Percentiles rank a stretch among this genome's conserved stretches.
Evolutionary conservation across 2,797 vertebrate species (phyloP).

Genomic region (Micromesistius poutassou): DNA sequence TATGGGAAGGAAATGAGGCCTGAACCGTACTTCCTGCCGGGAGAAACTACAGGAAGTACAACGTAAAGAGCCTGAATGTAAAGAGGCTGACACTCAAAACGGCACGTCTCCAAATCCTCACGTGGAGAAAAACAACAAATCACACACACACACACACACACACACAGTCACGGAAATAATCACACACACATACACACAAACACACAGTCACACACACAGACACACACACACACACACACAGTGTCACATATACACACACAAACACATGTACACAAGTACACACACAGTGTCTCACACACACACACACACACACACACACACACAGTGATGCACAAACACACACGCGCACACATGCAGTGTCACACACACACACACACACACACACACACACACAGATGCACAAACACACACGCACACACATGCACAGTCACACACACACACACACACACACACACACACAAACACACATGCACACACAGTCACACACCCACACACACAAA

Average conservation of each 20-base stretch:
- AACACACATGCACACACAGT: background rate
- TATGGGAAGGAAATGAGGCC: constrained; percentile 41
- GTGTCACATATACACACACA: no score
- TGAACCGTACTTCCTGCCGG: constrained; percentile 37
- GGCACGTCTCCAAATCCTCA: background rate
- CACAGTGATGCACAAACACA: background rate
- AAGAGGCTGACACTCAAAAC: background rate
- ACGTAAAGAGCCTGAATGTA: constrained; percentile 19
- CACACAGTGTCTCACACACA: no score
- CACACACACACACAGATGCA: background rate
- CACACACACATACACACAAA: no score
- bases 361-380: no score
- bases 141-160: background rate
- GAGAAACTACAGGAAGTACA: constrained; percentile 31
- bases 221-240: no score
- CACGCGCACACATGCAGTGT: background rate
- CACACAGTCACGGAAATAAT: no score
- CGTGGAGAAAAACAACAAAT: no score
- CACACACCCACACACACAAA: no score
- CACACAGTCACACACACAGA: no score
- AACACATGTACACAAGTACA: no score
- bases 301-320: background rate
- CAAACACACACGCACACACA: no score
- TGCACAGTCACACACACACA: no score
- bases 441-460: background rate